Base-by-base conservation (phyloP, 2,113 vertebrate species). In the Nerophis lumbriciformis region DNA sequence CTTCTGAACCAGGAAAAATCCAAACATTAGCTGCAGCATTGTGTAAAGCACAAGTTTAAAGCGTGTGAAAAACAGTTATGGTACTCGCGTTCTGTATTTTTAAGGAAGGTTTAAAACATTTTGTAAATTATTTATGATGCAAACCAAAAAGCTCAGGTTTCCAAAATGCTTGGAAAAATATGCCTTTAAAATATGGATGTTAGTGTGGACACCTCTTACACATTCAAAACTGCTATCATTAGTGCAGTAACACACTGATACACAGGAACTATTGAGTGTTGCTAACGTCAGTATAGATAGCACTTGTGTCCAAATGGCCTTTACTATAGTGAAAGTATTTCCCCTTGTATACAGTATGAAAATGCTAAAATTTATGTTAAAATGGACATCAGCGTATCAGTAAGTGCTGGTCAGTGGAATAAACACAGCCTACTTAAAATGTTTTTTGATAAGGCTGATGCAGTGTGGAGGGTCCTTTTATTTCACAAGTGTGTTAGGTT, bases 401-500 rank as follows among this genome's bases (percentile, higher is more conserved):
- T 57, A 58, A 67, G 73, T 62, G 68, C 67, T 55, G 65, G 51
- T 53, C 65, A 71, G 68, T 61, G 62, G 68, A 73, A 79, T 80
- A 76, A 83, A 80, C 77, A 78, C 21, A 66, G 69, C 61, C 75
- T 61, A 45, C 71, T 80, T 77, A 70, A 65, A 75, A 69, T 67
- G 75, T 28, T 65, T 50, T 72, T 21, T 74, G 80, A 85, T 86
- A 80, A 80, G 83, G 71, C 67, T 36, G 73, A 68, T 73, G 61
- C 73, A 59, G 52, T 38, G 8, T 47, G 62, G 58, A 36, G 42
- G 62, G 28, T 39, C 16, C 88, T 86, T 61, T 76, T 59, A 64
- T 68, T 77, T 68, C 4, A 28, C 28, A 53, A 76, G 16, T 44
- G 82, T 60, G 42, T 82, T 81, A 76, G 76, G 78, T 59, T 58